Evolutionary conservation across 2,113 vertebrate species (phyloP), one percentile per base, ranked within the genome.

Genomic region (Petrocephalus microphthalmus): DNA sequence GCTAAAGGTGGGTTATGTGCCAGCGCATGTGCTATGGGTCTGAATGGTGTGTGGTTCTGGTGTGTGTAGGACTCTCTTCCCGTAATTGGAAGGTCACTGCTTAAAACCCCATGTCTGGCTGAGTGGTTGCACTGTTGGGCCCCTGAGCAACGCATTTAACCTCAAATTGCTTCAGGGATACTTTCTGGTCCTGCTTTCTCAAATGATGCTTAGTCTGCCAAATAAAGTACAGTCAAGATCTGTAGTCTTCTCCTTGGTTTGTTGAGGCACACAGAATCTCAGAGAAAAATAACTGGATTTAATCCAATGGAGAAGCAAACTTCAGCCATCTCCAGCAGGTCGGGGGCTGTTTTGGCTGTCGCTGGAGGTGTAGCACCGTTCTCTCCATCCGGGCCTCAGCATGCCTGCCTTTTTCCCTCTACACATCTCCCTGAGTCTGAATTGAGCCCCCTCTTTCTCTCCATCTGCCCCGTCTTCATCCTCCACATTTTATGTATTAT

Each of bases 291-390:
- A 67, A 4, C 2, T 67, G 60, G 60, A 29, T 67, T 25, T 13
- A 67, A 67, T 67, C 60, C 60, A 67, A 67, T 67, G n/a, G 60
- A 29, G 60, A 67, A 15, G 25, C 60, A 67, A 67, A 64, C 60
- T 11, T 64, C 7, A 5, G 7, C 47, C 47, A 49, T 49, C n/a
- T 64, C 60, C 60, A 64, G 60, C 60, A 29, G 25, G 60, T 13
- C 25, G 15, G 74, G 11, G 74, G 74, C 29, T 37, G 74, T 42
- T 81, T 81, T 45, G 74, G 37, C 74, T 81, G 74, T 81, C 37
- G 17, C 2, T 22, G 42, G 15, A 42, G 88, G 98, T 99, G 93
- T 95, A 97, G 6, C 98, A 99, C 90, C 98, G 97, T 90, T 98
- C 98, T 42, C 42, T 42, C 42, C 42, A 42, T 42, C 42, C 42